These are phyloP conservation scores for Anastrepha obliqua DNA, from an alignment of 1,140 invertebrate genomes.

Conservation along the genomic window DNA sequence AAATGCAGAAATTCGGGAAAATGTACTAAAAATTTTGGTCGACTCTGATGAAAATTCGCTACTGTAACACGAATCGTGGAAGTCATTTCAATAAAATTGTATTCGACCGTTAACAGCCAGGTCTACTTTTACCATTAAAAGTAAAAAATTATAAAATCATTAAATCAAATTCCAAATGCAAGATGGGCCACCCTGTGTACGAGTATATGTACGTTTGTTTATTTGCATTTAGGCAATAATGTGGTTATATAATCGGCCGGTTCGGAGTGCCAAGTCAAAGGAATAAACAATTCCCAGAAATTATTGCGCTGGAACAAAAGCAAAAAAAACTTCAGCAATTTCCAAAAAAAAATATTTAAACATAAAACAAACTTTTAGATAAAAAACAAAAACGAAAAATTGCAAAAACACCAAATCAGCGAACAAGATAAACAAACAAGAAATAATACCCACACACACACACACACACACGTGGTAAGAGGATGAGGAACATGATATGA, in stretches of 20 bases:
- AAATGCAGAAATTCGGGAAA: no score
- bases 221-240: neutral
- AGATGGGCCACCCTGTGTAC: no score
- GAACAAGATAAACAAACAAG: neutral
- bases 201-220: no score
- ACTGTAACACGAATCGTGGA: no score
- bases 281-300: neutral
- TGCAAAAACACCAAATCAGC: neutral
- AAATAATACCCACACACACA: neutral
- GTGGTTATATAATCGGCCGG: neutral
- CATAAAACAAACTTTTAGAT: neutral
- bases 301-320: neutral
- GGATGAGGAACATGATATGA: no score
- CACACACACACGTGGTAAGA: neutral
- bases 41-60: no score
- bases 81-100: no score
- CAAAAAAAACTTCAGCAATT: neutral
- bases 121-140: no score
- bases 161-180: no score
- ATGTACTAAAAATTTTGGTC: no score
- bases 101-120: no score
- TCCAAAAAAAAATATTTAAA: neutral
- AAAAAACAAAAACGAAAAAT: neutral
- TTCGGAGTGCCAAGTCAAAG: neutral
- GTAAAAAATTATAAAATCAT: no score